Conservation (phyloP, 2,888 invertebrate species). For the Drosophila neonasuta region DNA sequence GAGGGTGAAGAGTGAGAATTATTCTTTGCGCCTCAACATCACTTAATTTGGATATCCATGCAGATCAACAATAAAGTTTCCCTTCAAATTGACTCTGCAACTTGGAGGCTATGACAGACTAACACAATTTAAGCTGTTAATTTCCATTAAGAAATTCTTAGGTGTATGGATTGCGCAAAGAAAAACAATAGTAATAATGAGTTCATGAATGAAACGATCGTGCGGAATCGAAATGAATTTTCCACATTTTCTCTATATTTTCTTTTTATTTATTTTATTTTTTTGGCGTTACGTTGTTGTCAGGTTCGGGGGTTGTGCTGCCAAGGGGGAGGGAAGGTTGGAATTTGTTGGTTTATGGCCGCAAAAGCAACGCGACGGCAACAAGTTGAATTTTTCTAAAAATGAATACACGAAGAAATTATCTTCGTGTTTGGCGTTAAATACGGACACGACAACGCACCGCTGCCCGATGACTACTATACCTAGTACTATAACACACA, state of each 20-base stretch:
- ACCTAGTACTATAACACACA: background rate
- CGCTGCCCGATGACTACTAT: conserved; percentile 36
- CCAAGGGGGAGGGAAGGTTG: conserved; percentile 15
- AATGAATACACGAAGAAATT: conserved; percentile 76
- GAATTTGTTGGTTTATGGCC: conserved; percentile 59
- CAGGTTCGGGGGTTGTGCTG: background rate
- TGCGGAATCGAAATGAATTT: conserved; percentile 18
- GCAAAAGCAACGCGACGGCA: conserved; percentile 57
- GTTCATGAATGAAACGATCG: conserved; percentile 59
- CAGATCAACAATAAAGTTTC: background rate
- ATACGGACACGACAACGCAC: conserved; percentile 63
- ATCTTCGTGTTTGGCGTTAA: conserved; percentile 76
- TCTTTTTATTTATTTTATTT: conserved; percentile 25
- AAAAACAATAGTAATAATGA: conserved; percentile 23
- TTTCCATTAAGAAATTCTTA: background rate
- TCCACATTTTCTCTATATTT: conserved; percentile 13
- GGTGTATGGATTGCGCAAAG: conserved; percentile 1
- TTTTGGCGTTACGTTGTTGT: conserved; percentile 22
- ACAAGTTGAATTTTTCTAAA: conserved; percentile 77
- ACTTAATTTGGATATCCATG: background rate
- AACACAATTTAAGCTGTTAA: background rate
- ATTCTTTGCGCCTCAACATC: background rate
- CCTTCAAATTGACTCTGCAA: too few relatives aligned
- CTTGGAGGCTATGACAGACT: too few relatives aligned
- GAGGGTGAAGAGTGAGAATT: background rate